phyloP scores from a whole-genome alignment of 2,888 invertebrate genomes.

The Chymomyza procnemis region DNA sequence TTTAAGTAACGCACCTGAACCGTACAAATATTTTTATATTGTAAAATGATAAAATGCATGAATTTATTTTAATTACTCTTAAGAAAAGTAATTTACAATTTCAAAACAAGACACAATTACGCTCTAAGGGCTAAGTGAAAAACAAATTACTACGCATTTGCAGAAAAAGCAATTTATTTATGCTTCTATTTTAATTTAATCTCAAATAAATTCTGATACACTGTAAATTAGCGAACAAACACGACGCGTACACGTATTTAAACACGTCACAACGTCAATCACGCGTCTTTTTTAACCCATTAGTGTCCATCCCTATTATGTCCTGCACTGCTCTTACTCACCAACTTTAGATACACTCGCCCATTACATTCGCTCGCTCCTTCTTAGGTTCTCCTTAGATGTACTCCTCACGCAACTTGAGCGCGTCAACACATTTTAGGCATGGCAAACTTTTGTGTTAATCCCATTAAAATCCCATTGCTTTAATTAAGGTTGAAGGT shows the following conservation, averaged over 20 bases:
- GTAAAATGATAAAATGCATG: too few species aligned
- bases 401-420: not conserved
- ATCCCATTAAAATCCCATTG: constrained; percentile 59
- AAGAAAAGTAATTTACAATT: too few species aligned
- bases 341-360: not conserved
- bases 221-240: not conserved
- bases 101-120: not conserved
- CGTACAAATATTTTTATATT: too few species aligned
- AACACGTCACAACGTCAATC: not conserved
- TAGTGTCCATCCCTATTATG: not conserved
- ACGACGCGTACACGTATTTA: not conserved
- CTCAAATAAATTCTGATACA: not conserved
- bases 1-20: too few species aligned
- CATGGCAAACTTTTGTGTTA: constrained; percentile 24
- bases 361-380: not conserved
- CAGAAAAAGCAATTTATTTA: not conserved
- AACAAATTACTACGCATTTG: not conserved
- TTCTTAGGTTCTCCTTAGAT: not conserved
- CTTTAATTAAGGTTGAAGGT: constrained; percentile 58
- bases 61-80: too few species aligned
- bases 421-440: constrained; percentile 1
- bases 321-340: not conserved
- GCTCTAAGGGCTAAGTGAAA: not conserved
- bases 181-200: not conserved
- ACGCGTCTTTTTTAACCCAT: not conserved